phyloP scores from a whole-genome alignment of 2,113 vertebrate genomes.

The Tretioscincus oriximinensis region DNA sequence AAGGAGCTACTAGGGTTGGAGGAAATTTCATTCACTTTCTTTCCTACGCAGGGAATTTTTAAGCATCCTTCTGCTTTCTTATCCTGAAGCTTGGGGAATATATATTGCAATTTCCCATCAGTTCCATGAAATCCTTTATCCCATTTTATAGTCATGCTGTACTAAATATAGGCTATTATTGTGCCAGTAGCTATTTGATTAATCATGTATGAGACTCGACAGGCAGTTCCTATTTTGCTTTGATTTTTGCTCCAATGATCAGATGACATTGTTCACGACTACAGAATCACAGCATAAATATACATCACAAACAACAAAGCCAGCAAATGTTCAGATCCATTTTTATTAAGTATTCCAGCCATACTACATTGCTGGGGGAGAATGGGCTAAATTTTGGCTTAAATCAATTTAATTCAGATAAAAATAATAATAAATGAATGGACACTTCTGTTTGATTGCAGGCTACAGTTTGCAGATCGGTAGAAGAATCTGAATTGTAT shows the following conservation, averaged over 20 bases:
- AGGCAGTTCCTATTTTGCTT: constrained; percentile 31
- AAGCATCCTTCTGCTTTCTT: constrained; percentile 23
- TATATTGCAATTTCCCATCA: constrained; percentile 54
- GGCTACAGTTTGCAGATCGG: too few relatives aligned
- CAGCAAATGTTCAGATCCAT: not conserved
- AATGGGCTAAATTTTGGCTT: too few relatives aligned
- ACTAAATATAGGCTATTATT: constrained; percentile 59
- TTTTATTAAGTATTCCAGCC: not conserved
- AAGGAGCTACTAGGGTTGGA: not conserved
- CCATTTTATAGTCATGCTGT: constrained; percentile 40
- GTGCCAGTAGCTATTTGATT: constrained; percentile 46
- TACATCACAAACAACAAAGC: not conserved
- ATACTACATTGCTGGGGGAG: too few relatives aligned
- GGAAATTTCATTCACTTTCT: constrained; percentile 24
- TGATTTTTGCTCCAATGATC: constrained; percentile 38
- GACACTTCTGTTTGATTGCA: too few relatives aligned
- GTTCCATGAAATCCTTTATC: constrained; percentile 63
- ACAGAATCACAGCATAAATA: not conserved
- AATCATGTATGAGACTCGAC: constrained; percentile 44
- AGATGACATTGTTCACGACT: constrained; percentile 39
- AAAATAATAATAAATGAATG: too few relatives aligned
- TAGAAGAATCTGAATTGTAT: too few relatives aligned
- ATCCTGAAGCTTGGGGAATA: constrained; percentile 40
- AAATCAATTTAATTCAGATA: not conserved
- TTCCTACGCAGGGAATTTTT: constrained; percentile 40